A percentile compares a stretch with the other conserved stretches of the same genome.
These are phyloP conservation scores for Acanthococcus lagerstroemiae DNA, from an alignment of 2,888 invertebrate genomes.

Conservation along the genomic window DNA sequence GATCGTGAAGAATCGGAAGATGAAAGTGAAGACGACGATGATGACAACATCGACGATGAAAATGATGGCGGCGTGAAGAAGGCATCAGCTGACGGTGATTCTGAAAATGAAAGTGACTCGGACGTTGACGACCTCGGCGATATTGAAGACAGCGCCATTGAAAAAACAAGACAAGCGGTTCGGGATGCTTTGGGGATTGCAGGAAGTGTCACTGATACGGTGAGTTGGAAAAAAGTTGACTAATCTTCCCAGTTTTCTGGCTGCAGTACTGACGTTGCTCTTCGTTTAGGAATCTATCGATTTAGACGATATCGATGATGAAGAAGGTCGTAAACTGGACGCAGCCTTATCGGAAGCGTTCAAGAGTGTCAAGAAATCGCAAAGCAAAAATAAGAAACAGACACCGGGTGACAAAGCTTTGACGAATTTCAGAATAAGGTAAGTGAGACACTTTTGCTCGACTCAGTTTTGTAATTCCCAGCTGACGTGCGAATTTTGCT, in stretches of 20 bases:
- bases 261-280: too few relatives aligned
- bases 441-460: not conserved
- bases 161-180: slow-evolving; percentile 26
- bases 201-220: slow-evolving; percentile 48
- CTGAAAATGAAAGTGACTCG: slow-evolving; percentile 13
- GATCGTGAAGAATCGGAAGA: slow-evolving; percentile 29
- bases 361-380: slow-evolving; percentile 50
- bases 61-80: slow-evolving; percentile 10
- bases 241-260: slow-evolving; percentile 40
- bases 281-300: slow-evolving; percentile 63
- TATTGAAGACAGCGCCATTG: slow-evolving; percentile 18
- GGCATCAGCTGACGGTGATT: slow-evolving; percentile 27
- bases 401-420: slow-evolving; percentile 55
- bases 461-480: not conserved
- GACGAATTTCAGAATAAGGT: slow-evolving; percentile 56
- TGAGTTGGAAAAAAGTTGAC: slow-evolving; percentile 11
- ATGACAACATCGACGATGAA: slow-evolving; percentile 29
- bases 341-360: slow-evolving; percentile 65
- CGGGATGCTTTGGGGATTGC: slow-evolving; percentile 51
- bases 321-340: slow-evolving; percentile 62
- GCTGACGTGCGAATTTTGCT: not conserved
- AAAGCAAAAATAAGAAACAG: slow-evolving; percentile 48
- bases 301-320: slow-evolving; percentile 63
- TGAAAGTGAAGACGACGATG: slow-evolving; percentile 14
- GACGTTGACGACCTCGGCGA: slow-evolving; percentile 25